Percentiles rank a stretch among this genome's conserved stretches.
phyloP scores from a whole-genome alignment of 2,113 vertebrate species.

The Aegithalos caudatus region DNA sequence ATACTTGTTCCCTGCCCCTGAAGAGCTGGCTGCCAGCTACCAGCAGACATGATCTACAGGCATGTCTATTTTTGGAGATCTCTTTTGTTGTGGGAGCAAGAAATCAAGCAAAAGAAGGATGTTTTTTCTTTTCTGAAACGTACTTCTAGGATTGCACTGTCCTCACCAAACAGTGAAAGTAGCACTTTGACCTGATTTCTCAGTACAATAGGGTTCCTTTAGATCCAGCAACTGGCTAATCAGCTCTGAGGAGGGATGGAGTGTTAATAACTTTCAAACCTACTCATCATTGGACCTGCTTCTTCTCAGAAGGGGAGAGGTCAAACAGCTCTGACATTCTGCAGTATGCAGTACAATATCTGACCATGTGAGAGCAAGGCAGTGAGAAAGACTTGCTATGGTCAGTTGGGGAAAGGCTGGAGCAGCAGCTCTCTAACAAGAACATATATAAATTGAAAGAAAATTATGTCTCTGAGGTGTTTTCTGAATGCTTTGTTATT shows the following conservation, averaged over 20 bases:
- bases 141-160: background rate
- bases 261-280: background rate
- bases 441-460: background rate
- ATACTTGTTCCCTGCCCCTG: no score
- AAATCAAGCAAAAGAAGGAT: background rate
- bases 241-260: background rate
- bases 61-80: background rate
- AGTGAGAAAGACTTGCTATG: background rate
- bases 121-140: background rate
- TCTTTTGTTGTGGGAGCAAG: background rate
- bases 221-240: background rate
- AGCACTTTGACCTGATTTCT: background rate
- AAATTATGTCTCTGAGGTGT: background rate
- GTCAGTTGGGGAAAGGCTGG: background rate
- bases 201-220: background rate
- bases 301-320: background rate
- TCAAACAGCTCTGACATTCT: background rate
- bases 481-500: conserved; percentile 6
- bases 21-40: background rate
- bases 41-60: background rate
- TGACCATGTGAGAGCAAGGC: background rate
- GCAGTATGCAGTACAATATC: background rate
- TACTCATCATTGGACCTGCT: background rate
- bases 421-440: background rate
- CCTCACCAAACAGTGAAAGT: background rate